Percentiles rank a stretch among this genome's conserved stretches.
These are phyloP conservation scores for Stictocephala bisonia DNA, from an alignment of 2,888 invertebrate genomes.

Conservation along the genomic window DNA sequence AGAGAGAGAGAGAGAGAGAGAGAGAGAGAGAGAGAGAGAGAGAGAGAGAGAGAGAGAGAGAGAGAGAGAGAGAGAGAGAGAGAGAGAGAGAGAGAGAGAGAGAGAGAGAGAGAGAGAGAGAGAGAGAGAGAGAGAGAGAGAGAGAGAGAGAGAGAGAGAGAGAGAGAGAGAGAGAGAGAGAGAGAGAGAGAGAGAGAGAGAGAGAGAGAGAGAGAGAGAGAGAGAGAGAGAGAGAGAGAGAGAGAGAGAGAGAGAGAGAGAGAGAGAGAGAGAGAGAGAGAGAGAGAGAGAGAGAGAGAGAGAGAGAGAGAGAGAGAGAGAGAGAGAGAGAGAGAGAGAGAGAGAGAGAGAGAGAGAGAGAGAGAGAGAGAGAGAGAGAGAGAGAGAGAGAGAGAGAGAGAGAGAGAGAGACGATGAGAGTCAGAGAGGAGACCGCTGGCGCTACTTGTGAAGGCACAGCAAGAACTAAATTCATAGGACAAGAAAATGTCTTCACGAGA, in stretches of 20 bases:
- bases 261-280: background rate
- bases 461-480: no score
- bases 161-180: background rate
- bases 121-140: background rate
- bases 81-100: background rate
- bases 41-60: background rate
- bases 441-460: no score
- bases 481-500: no score
- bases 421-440: no score
- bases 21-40: background rate
- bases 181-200: background rate
- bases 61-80: background rate
- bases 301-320: background rate
- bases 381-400: background rate
- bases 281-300: background rate
- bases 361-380: background rate
- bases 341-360: background rate
- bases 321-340: background rate
- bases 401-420: background rate
- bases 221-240: background rate
- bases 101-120: background rate
- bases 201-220: background rate
- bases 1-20: background rate
- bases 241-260: background rate
- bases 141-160: background rate